Percentiles rank a stretch among this genome's conserved stretches.
These are phyloP conservation scores for Oncorhynchus tshawytscha DNA, from an alignment of 2,113 vertebrate genomes.

Conservation along the genomic window DNA sequence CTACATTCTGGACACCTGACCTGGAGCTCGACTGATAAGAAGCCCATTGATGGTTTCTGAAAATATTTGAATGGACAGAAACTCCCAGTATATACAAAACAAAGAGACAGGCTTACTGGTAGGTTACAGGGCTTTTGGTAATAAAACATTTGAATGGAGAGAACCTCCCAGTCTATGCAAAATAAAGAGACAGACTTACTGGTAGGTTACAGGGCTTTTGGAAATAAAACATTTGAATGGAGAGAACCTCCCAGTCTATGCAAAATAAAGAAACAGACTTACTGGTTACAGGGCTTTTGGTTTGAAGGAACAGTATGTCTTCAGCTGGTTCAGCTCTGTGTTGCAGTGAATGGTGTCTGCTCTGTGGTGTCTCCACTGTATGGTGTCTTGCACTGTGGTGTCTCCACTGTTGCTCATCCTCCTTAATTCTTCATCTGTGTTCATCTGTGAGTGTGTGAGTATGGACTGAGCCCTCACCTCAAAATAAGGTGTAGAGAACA, in stretches of 20 bases:
- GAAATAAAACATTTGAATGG: neutral
- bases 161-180: neutral
- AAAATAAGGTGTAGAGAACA: neutral
- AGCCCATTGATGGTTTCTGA: neutral
- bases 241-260: neutral
- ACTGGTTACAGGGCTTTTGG: neutral
- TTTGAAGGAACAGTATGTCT: neutral
- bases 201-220: neutral
- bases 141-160: neutral
- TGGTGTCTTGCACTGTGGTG: neutral
- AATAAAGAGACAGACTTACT: neutral
- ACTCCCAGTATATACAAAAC: too few relatives aligned
- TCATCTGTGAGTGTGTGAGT: neutral
- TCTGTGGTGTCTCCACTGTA: neutral
- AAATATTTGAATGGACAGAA: neutral
- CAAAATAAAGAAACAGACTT: neutral
- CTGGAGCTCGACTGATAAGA: neutral
- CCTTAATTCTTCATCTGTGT: neutral
- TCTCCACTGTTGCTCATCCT: neutral
- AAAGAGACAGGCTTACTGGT: neutral
- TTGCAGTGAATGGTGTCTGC: neutral
- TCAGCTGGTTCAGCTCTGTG: neutral
- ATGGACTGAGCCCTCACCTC: neutral
- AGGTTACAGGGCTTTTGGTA: neutral
- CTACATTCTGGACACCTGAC: too few relatives aligned